phyloP scores from a whole-genome alignment of 2,888 invertebrate genomes.

The Drosophila borborema region DNA sequence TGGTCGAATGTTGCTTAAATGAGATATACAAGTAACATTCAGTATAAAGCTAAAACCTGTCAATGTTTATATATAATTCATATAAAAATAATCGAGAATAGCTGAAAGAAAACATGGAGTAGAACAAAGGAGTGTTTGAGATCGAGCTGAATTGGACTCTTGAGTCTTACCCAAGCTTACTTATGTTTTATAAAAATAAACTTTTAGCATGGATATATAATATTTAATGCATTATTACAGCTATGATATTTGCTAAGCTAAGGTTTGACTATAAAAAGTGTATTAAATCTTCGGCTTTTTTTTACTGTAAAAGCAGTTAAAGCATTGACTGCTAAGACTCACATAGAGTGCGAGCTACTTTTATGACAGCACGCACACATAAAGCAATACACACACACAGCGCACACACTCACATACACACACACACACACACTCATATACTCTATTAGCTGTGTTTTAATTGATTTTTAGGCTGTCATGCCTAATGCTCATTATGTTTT shows the following conservation, averaged over 20 bases:
- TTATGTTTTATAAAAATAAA: too few relatives aligned
- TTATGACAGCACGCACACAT: slow-evolving; percentile 24
- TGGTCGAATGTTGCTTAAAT: too few relatives aligned
- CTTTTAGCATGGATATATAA: not conserved
- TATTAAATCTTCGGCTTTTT: not conserved
- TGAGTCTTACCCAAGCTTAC: too few relatives aligned
- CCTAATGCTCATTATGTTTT: slow-evolving; percentile 73
- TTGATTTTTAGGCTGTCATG: slow-evolving; percentile 68
- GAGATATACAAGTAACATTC: too few relatives aligned
- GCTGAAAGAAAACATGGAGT: not conserved
- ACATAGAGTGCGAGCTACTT: slow-evolving; percentile 14
- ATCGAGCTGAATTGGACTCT: not conserved
- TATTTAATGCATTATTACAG: too few relatives aligned
- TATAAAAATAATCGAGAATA: not conserved
- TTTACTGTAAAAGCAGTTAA: slow-evolving; percentile 38
- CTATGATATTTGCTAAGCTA: not conserved
- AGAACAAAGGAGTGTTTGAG: not conserved
- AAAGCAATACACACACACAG: not conserved
- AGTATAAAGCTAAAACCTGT: not conserved
- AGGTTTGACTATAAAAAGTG: not conserved
- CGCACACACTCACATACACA: slow-evolving; percentile 3
- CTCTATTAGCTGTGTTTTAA: slow-evolving; percentile 48
- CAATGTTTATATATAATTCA: not conserved
- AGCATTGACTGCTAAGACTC: slow-evolving; percentile 55
- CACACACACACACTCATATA: not conserved